Evolutionary conservation across 2,797 vertebrate species (phyloP), one percentile per base, ranked within the genome.

Genomic region (Premnoplex brunnescens): DNA sequence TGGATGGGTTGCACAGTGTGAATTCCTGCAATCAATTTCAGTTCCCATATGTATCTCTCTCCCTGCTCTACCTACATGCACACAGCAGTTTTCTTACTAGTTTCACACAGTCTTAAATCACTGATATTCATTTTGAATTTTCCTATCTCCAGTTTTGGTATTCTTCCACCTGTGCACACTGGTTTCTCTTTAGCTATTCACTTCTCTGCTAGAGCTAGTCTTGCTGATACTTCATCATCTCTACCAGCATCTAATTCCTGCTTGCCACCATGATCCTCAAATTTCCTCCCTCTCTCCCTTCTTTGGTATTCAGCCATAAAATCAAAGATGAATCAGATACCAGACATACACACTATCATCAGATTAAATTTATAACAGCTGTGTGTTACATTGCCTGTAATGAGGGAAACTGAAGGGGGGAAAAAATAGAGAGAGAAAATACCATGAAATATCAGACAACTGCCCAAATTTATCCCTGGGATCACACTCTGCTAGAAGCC

Each of bases 321-420:
- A 94, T 85, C 67, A 83, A 89, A 92, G 78, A 87, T 44, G 14
- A 94, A 91, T 69, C 39, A 63, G 89, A 79, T 71, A 91, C 28
- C 52, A 91, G 60, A 63, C 39, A 88, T 28, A 66, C 24, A 62
- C 19, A 48, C 54, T 69, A 74, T 67, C 89, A 82, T 58, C 62
- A 69, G 64, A 91, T 85, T 55, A 90, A 60, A 58, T 91, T 78
- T 72, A 82, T 84, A 11, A 7, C 83, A 86, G 58, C 77, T 92
- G 52, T 39, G 48, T 32, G 52, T 88, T 63, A 28, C 68, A 74
- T 34, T 71, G 37, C 58, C 72, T 78, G 54, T 39, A 94, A 87
- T n/a, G 32, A 85, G 23, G 9, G 51, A 84, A 86, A 86, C 17
- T 49, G 58, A 77, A 68, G 12, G 12, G 4, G 0, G 0, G 2